Base-by-base conservation (phyloP, 2,888 invertebrate genomes). In the Phania funesta region DNA sequence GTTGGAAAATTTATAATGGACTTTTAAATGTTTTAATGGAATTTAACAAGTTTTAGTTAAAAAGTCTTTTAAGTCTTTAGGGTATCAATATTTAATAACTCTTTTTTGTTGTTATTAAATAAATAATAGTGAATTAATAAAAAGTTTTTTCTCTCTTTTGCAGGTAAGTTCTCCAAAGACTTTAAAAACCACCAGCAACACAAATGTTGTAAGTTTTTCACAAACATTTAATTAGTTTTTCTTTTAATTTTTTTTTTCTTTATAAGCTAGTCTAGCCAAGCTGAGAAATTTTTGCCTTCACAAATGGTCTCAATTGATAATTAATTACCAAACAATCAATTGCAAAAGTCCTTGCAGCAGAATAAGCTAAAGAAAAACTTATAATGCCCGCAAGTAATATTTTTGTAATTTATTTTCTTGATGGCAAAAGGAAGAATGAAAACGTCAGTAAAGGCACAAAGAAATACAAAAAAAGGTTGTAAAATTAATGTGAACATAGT, bases 311-410 rank as follows among this genome's bases (percentile, higher is more conserved):
- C 67, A 65, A 75, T 89, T 88, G 90, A 89, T 89, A 90, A 90
- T 90, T 90, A 90, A 90, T 90, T 90, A 90, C 89, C 89, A 89
- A 88, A 90, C 76, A 76, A 90, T 90, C 89, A 89, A 88, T 89
- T 90, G 80, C 83, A 86, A 86, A 48, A 78, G 54, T 60, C 46
- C 58, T 52, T 64, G 52, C 13, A 56, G 54, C 46, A 46, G 44
- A 16, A n/a, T n/a, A 35, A 50, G 20, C n/a, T 20, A 38, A 24
- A 60, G 41, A 76, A 60, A 29, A 75, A 80, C 71, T 71, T 38
- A 50, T 70, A 64, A 70, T 82, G 74, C 46, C 78, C 68, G 64
- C 58, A 78, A 82, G 82, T 60, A 75, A 82, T 78, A 82, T 65
- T 82, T 75, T 70, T 74, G 74, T 54, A 82, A 82, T 82, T 82